A percentile compares a stretch with the other conserved stretches of the same genome.
Conservation (phyloP, 2,113 vertebrate species). For the Hemiprocne comata region DNA sequence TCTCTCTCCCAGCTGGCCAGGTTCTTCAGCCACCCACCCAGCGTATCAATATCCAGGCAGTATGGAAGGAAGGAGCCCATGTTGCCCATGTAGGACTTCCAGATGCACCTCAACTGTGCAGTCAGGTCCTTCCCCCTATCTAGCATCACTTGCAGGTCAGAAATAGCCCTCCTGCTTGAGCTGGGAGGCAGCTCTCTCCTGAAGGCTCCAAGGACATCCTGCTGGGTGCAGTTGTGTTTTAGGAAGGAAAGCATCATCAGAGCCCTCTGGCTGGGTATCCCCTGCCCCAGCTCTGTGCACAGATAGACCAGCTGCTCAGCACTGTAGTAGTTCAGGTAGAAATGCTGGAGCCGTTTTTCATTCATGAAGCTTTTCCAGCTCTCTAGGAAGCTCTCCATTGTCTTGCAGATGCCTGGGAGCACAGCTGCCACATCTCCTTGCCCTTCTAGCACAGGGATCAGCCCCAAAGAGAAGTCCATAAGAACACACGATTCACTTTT, state of each 20-base stretch:
- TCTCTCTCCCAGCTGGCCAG: constrained; percentile 61
- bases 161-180: not conserved
- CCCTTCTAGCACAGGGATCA: constrained; percentile 63
- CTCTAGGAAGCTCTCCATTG: constrained; percentile 86
- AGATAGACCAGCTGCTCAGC: constrained; percentile 91
- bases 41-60: constrained; percentile 81
- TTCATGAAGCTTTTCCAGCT: constrained; percentile 84
- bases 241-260: constrained; percentile 92
- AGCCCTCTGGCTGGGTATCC: constrained; percentile 64
- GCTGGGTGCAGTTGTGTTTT: constrained; percentile 74
- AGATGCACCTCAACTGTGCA: constrained; percentile 74
- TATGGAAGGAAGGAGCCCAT: constrained; percentile 78
- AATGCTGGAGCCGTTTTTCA: constrained; percentile 79
- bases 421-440: constrained; percentile 70
- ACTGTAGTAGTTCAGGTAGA: constrained; percentile 92
- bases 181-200: rapidly evolving
- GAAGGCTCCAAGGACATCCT: not conserved
- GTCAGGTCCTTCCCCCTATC: not conserved
- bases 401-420: constrained; percentile 84
- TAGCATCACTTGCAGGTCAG: not conserved
- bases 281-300: constrained; percentile 77
- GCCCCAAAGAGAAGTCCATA: constrained; percentile 81
- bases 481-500: constrained; percentile 49
- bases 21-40: constrained; percentile 80
- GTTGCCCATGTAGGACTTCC: constrained; percentile 80